These are phyloP conservation scores for Hirtodrosophila alboralis DNA, from an alignment of 2,888 invertebrate species.

Conservation along the genomic window DNA sequence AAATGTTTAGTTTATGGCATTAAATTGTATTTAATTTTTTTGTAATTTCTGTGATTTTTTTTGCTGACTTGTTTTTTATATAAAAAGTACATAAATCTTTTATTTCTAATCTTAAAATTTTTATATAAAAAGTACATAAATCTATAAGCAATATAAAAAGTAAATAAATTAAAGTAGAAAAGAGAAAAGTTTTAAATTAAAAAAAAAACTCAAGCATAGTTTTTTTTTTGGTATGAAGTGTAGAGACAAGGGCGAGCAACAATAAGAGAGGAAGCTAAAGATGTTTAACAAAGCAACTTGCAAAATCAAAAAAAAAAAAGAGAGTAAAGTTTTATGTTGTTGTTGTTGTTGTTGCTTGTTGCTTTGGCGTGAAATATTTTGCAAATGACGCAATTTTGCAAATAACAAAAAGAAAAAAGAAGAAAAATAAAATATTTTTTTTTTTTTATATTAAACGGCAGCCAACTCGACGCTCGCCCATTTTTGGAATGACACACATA, in stretches of 20 bases:
- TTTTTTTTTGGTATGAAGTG: no score
- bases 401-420: conserved; percentile 26
- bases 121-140: no score
- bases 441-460: conserved; percentile 52
- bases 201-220: no score
- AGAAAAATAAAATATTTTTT: conserved; percentile 27
- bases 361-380: conserved; percentile 57
- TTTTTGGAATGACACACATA: conserved; percentile 47
- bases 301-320: no score
- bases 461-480: conserved; percentile 67
- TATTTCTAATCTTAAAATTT: no score
- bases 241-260: conserved; percentile 4
- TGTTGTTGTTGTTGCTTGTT: no score
- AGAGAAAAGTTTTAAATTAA: no score
- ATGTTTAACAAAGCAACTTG: conserved; percentile 21
- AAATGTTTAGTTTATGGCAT: conserved; percentile 64
- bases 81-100: no score
- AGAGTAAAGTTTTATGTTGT: conserved; percentile 15
- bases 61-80: background rate
- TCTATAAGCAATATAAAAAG: no score
- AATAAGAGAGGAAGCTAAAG: conserved; percentile 14
- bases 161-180: no score
- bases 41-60: conserved; percentile 18
- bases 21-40: conserved; percentile 56
- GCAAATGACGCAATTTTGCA: conserved; percentile 72